phyloP scores from a whole-genome alignment of 2,888 invertebrate genomes.

The Sarcophaga subvicina region DNA sequence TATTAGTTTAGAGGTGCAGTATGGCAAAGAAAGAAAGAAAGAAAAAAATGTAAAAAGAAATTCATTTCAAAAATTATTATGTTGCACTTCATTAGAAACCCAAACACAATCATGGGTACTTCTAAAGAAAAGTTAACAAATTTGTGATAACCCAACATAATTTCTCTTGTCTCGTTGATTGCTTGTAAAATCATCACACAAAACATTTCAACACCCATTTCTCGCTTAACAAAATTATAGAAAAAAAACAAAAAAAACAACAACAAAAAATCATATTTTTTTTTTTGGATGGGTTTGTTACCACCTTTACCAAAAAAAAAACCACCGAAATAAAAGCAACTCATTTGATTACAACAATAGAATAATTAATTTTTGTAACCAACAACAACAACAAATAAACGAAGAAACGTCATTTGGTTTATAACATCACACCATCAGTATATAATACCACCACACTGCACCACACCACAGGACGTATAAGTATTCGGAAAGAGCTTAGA shows the following conservation, averaged over 20 bases:
- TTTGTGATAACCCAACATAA: background rate
- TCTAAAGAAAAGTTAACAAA: background rate
- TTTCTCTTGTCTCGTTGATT: slow-evolving; percentile 29
- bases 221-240: background rate
- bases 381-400: background rate
- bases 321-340: background rate
- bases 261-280: background rate
- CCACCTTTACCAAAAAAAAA: no score
- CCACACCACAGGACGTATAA: slow-evolving; percentile 30
- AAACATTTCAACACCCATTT: slow-evolving; percentile 1
- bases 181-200: slow-evolving; percentile 9
- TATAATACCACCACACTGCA: no score
- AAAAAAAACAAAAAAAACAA: no score
- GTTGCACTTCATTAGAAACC: slow-evolving; percentile 8
- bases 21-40: no score
- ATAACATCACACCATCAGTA: background rate
- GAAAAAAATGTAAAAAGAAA: no score
- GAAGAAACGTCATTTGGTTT: slow-evolving; percentile 20
- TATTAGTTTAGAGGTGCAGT: no score
- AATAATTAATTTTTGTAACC: slow-evolving; percentile 29
- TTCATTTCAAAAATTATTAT: no score
- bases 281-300: background rate
- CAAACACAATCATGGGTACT: background rate
- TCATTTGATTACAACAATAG: slow-evolving; percentile 12
- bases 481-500: background rate